These are phyloP conservation scores for Sylvietta virens DNA, from an alignment of 2,113 vertebrate species.

Conservation along the genomic window DNA sequence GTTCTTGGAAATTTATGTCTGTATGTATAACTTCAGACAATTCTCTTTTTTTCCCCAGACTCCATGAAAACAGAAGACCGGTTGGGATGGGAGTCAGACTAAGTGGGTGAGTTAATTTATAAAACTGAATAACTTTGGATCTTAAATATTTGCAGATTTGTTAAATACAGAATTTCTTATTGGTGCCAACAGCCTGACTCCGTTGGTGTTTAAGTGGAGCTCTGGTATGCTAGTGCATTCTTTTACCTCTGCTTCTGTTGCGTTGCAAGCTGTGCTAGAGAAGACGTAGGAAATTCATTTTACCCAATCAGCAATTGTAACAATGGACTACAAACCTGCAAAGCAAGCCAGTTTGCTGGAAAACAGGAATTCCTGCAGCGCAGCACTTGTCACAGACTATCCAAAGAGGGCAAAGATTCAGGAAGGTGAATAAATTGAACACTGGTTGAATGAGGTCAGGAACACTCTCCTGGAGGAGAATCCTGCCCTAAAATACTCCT, in stretches of 20 bases:
- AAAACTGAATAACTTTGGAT: conserved; percentile 45
- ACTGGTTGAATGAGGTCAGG: conserved; percentile 57
- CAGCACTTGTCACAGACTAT: conserved; percentile 65
- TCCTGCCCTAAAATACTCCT: conserved; percentile 52
- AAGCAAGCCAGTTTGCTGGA: conserved; percentile 65
- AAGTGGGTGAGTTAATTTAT: conserved; percentile 56
- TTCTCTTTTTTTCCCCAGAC: not conserved
- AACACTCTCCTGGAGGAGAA: conserved; percentile 47
- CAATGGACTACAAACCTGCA: conserved; percentile 66
- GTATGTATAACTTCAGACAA: not conserved
- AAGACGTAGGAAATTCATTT: conserved; percentile 66
- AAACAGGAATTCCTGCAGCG: conserved; percentile 64
- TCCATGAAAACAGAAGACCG: conserved; percentile 34
- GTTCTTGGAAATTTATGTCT: not conserved
- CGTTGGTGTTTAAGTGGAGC: conserved; percentile 67
- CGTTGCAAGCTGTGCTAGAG: conserved; percentile 67
- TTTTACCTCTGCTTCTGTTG: conserved; percentile 67
- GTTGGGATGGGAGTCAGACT: conserved; percentile 29
- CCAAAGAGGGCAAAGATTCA: conserved; percentile 69
- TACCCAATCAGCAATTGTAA: conserved; percentile 65
- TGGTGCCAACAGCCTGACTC: conserved; percentile 68
- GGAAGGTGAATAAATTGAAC: conserved; percentile 66
- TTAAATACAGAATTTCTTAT: conserved; percentile 65
- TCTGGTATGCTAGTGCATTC: conserved; percentile 68
- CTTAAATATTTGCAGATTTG: conserved; percentile 48